Conservation (phyloP, 2,888 invertebrate species). For the Cephus runcator region DNA sequence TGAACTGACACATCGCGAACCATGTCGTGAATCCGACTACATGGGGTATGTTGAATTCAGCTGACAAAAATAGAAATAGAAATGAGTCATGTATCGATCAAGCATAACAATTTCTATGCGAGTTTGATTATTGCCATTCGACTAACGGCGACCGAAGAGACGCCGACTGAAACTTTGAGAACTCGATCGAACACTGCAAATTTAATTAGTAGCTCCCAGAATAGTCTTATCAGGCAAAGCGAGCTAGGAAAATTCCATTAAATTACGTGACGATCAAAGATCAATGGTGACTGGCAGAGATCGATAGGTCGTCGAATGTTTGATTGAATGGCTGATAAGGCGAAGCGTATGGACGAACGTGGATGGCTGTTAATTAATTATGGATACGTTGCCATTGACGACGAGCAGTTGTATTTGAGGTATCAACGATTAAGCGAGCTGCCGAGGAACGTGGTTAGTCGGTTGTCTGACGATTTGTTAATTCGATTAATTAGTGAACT, state of each 20-base stretch:
- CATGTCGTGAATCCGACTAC: slow-evolving; percentile 69
- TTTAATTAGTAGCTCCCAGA: background rate
- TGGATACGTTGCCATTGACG: background rate
- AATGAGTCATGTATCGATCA: background rate
- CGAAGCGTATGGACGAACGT: background rate
- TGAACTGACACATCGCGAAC: slow-evolving; percentile 68
- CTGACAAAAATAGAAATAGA: slow-evolving; percentile 40
- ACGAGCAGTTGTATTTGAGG: background rate
- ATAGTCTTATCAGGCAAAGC: background rate
- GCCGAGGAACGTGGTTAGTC: slow-evolving; percentile 5
- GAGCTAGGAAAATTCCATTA: background rate
- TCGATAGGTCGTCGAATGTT: background rate
- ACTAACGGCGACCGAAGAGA: background rate
- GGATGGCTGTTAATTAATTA: background rate
- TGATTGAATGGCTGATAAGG: background rate
- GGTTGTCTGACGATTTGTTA: slow-evolving; percentile 4
- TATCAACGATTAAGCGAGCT: background rate
- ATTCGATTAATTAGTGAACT: background rate
- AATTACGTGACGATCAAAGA: background rate
- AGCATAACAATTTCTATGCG: background rate
- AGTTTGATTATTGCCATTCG: no score
- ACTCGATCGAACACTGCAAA: background rate
- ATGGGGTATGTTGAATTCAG: slow-evolving; percentile 61
- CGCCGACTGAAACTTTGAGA: background rate
- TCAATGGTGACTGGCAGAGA: background rate